Percentiles rank a stretch among this genome's conserved stretches.
Conservation (phyloP, 2,113 vertebrate genomes). For the Pandion haliaetus region DNA sequence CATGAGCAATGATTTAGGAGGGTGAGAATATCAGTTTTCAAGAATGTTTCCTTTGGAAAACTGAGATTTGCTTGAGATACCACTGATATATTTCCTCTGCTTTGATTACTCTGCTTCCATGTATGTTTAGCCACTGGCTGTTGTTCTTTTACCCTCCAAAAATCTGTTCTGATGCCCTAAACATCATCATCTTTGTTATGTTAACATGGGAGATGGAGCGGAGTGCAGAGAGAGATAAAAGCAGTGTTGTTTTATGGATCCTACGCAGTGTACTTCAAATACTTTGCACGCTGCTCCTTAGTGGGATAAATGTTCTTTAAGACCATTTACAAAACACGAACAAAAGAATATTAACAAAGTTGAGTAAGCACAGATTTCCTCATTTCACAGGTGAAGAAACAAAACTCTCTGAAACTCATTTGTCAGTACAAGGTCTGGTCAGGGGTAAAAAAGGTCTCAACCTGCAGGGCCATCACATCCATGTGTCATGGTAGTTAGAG, state of each 20-base stretch:
- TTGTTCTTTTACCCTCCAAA: slow-evolving; percentile 8
- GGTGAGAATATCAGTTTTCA: slow-evolving; percentile 32
- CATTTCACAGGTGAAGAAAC: slow-evolving; percentile 14
- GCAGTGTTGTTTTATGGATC: slow-evolving; percentile 14
- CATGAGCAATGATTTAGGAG: slow-evolving; percentile 4
- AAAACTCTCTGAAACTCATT: not conserved
- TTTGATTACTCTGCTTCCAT: not conserved
- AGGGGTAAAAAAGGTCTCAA: not conserved
- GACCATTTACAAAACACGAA: not conserved
- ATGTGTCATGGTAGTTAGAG: not conserved
- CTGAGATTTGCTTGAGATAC: slow-evolving; percentile 2
- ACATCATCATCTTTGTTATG: slow-evolving; percentile 20
- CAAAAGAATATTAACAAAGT: slow-evolving; percentile 25
- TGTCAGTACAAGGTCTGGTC: not conserved
- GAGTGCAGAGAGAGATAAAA: not conserved
- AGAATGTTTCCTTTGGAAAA: slow-evolving; percentile 36
- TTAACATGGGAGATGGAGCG: not conserved
- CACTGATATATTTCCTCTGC: not conserved
- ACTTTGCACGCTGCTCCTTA: not conserved
- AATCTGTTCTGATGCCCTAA: slow-evolving; percentile 13
- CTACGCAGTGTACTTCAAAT: not conserved
- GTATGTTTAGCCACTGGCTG: not conserved
- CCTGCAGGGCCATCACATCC: not conserved
- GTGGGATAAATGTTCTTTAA: not conserved
- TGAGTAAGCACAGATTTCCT: slow-evolving; percentile 1